A percentile compares a stretch with the other conserved stretches of the same genome.
Evolutionary conservation across 2,888 invertebrate species (phyloP).

Genomic region (Peribatodes rhomboidaria): DNA sequence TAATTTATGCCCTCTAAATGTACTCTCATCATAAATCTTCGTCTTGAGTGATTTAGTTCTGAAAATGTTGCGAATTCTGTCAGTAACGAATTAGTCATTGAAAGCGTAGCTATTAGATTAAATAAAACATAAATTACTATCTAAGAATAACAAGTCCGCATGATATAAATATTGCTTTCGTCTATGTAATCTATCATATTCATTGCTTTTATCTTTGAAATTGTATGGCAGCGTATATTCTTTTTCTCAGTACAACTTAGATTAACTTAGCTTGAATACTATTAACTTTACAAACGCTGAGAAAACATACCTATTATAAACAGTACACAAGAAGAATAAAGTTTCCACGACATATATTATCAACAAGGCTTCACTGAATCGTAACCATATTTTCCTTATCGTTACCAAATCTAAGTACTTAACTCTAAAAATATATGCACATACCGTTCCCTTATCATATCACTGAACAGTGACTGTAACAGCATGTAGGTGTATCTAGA

Average conservation of each 20-base stretch:
- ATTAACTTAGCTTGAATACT: neutral
- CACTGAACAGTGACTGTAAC: neutral
- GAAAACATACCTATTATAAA: neutral
- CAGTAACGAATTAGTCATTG: conserved; percentile 13
- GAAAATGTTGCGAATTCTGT: conserved; percentile 12
- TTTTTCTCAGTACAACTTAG: neutral
- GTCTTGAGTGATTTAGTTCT: conserved; percentile 15
- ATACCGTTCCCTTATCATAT: conserved; percentile 15
- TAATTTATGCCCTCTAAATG: conserved; percentile 17
- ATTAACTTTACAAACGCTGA: neutral
- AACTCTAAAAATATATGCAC: conserved; percentile 17
- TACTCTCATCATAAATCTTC: conserved; percentile 17
- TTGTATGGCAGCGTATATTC: neutral
- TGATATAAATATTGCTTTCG: neutral
- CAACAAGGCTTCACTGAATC: neutral
- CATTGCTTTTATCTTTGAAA: no score
- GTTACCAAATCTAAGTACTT: neutral
- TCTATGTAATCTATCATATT: neutral
- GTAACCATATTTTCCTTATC: conserved; percentile 9
- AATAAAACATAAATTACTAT: neutral
- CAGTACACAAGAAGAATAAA: neutral
- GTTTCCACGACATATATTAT: conserved; percentile 2
- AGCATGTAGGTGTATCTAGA: neutral
- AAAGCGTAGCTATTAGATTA: neutral
- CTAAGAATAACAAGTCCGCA: conserved; percentile 1